These are phyloP conservation scores for Orius insidiosus DNA, from an alignment of 1,140 invertebrate species.

Conservation along the genomic window DNA sequence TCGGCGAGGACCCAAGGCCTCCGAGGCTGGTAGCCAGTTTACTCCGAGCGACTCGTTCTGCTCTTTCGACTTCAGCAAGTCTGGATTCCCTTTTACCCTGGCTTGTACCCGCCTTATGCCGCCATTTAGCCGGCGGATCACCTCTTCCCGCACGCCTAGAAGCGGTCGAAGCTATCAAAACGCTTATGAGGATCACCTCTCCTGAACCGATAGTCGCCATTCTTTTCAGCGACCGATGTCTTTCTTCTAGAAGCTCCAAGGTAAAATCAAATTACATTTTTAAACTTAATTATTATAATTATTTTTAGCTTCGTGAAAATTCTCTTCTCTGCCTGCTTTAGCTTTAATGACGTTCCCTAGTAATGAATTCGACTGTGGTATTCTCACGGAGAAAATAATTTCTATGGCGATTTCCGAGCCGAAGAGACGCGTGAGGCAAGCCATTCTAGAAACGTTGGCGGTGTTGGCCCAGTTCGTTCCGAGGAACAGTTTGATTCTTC, in stretches of 20 bases:
- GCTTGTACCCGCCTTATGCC: constrained; percentile 17
- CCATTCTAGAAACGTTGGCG: constrained; percentile 62
- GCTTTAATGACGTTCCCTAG: constrained; percentile 61
- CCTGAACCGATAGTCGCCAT: constrained; percentile 17
- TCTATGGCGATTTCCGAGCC: constrained; percentile 15
- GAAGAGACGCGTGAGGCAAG: constrained; percentile 49
- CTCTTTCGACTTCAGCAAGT: constrained; percentile 4
- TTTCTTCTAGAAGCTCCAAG: constrained; percentile 19
- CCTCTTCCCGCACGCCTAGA: constrained; percentile 17
- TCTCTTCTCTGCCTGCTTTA: constrained; percentile 59
- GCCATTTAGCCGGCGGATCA: constrained; percentile 14
- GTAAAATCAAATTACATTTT: constrained; percentile 7
- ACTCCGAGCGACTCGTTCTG: constrained; percentile 9
- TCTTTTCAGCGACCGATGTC: constrained; percentile 18
- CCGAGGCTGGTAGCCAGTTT: constrained; percentile 13
- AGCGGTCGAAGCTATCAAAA: constrained; percentile 18
- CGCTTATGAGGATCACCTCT: constrained; percentile 17
- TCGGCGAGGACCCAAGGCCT: constrained; percentile 15
- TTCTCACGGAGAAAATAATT: constrained; percentile 33
- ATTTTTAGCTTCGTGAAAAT: constrained; percentile 47
- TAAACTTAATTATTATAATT: not conserved
- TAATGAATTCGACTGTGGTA: constrained; percentile 53
- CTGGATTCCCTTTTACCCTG: constrained; percentile 10
- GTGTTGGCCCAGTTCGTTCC: constrained; percentile 51
- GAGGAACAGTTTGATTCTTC: constrained; percentile 16